phyloP scores from a whole-genome alignment of 2,797 vertebrate genomes.

The Melanotaenia pygmaea region DNA sequence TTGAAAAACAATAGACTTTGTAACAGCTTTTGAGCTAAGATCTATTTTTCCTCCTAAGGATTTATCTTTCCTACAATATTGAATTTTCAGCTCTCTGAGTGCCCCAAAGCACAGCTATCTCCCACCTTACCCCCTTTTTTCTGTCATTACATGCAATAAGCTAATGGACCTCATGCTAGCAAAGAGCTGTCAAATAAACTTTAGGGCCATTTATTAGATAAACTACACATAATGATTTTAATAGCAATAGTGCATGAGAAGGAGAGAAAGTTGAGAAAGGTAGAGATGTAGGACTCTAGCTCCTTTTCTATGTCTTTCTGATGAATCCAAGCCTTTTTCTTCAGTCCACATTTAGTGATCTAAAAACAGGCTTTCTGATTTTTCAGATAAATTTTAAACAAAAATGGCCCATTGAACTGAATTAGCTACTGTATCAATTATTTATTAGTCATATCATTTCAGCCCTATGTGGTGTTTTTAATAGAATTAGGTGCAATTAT shows the following conservation, averaged over 20 bases:
- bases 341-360: background rate
- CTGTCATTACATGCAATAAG: constrained; percentile 56
- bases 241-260: constrained; percentile 28
- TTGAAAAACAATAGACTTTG: constrained; percentile 63
- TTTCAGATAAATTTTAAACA: background rate
- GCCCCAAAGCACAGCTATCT: constrained; percentile 39
- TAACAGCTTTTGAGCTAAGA: constrained; percentile 64
- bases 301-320: background rate
- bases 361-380: background rate
- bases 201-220: constrained; percentile 26
- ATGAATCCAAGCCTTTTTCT: background rate
- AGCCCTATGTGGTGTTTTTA: no score
- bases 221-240: constrained; percentile 39
- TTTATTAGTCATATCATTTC: no score
- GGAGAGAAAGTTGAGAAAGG: background rate
- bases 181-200: constrained; percentile 42
- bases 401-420: no score
- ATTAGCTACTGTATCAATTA: background rate
- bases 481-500: no score
- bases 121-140: constrained; percentile 39
- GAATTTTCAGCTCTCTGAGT: constrained; percentile 52
- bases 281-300: background rate
- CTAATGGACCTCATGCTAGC: constrained; percentile 46
- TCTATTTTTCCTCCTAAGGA: constrained; percentile 53
- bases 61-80: constrained; percentile 54